Evolutionary conservation across 2,888 invertebrate species (phyloP), one percentile per base, ranked within the genome.

Genomic region (Arge pagana): DNA sequence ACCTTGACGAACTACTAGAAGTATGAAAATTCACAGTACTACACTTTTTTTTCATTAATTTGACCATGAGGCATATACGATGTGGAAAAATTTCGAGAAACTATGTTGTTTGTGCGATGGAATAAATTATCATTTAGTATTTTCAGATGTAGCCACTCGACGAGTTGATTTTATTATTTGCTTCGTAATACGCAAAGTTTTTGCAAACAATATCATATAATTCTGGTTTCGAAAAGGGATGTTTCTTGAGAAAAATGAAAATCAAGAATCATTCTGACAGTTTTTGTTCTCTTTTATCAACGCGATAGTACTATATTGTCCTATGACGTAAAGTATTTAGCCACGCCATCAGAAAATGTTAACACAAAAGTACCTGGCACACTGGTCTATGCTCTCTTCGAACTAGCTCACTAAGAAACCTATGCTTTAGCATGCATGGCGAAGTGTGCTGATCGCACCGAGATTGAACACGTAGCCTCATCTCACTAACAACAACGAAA

Each of bases 281-380:
- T 61, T 31, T 31, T 50, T 30, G 11, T 49, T 37, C 28, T 36
- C 33, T 28, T 16, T 23, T 31, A 31, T 59, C 57, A 60, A 58
- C 59, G 63, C 57, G 56, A 65, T 63, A 64, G 59, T 64, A 62
- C 63, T 65, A 62, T 62, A 62, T 59, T 64, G 62, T 65, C 65
- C 64, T 64, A 65, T 65, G 61, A 55, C 57, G 43, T 60, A 66
- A 64, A 62, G 61, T 64, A 67, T 64, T 66, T 67, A 66, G 66
- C 68, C 65, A 65, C 60, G 62, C 37, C 36, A 43, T 53, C 50
- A 28, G 7, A 10, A 63, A 68, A 68, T 66, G 64, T 67, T 66
- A 68, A 70, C 67, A 70, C 67, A 68, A 65, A 67, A 68, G 71
- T 71, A 71, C 71, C 71, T 70, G 70, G 71, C 67, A 68, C 66